A percentile compares a stretch with the other conserved stretches of the same genome.
Evolutionary conservation across 2,888 invertebrate species (phyloP).

Genomic region (Tryphoninae sp.): DNA sequence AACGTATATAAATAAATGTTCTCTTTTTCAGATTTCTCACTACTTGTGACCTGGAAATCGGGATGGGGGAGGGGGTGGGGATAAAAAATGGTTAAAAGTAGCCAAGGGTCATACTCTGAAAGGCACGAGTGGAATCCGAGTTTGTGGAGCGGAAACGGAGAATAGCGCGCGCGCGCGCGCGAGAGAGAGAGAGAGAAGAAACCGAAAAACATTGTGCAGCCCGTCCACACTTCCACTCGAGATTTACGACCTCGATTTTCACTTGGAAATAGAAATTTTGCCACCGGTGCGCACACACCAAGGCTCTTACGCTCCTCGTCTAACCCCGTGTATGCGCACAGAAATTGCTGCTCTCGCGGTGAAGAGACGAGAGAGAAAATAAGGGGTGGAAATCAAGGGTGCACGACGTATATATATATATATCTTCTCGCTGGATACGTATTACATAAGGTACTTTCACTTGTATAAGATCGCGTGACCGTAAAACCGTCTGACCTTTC

Average conservation of each 20-base stretch:
- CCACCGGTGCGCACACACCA: constrained; percentile 1
- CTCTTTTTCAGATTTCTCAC: constrained; percentile 19
- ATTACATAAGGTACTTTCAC: not conserved
- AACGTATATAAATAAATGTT: not conserved
- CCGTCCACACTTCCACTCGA: constrained; percentile 39
- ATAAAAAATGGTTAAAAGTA: constrained; percentile 39
- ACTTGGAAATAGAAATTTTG: constrained; percentile 48
- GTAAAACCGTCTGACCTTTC: constrained; percentile 21
- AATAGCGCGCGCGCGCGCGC: not conserved
- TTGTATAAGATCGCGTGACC: constrained; percentile 1
- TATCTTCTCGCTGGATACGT: not conserved
- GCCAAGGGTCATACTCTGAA: constrained; percentile 29
- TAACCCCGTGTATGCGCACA: not conserved
- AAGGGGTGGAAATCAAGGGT: constrained; percentile 6
- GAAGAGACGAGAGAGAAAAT: constrained; percentile 22
- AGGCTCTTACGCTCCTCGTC: constrained; percentile 8
- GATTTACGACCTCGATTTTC: constrained; percentile 52
- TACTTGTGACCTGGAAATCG: not conserved
- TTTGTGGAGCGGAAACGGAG: constrained; percentile 42
- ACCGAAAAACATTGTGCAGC: constrained; percentile 30
- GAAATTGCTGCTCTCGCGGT: constrained; percentile 10
- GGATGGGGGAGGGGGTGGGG: not conserved
- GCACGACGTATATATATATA: not conserved
- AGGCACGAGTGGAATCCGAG: constrained; percentile 18
- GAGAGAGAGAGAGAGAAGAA: not conserved